A percentile compares a stretch with the other conserved stretches of the same genome.
Conservation (phyloP, 2,113 vertebrate species). For the Chaenogobius annularis region DNA sequence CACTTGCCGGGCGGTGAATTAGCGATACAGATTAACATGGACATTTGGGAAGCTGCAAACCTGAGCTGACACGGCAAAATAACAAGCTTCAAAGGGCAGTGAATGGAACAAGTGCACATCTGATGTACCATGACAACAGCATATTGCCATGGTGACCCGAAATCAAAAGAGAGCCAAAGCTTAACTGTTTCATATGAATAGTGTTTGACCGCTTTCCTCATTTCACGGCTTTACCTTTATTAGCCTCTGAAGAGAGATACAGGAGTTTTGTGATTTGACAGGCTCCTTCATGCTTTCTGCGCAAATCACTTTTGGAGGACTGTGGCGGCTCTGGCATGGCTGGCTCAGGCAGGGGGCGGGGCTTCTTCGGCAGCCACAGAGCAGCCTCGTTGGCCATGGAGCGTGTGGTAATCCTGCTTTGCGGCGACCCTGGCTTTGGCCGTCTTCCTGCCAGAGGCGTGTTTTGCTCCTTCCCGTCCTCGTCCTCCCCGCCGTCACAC, state of each 20-base stretch:
- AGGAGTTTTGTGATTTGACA: constrained; percentile 63
- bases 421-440: constrained; percentile 96
- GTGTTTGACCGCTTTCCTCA: neutral
- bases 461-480: constrained; percentile 92
- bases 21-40: constrained; percentile 34
- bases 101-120: constrained; percentile 19
- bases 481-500: constrained; percentile 89
- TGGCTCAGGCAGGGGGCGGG: constrained; percentile 83
- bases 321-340: constrained; percentile 69
- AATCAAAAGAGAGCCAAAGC: neutral
- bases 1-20: constrained; percentile 34
- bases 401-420: constrained; percentile 95
- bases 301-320: constrained; percentile 68
- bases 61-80: constrained; percentile 16
- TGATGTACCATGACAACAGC: constrained; percentile 58
- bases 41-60: constrained; percentile 30
- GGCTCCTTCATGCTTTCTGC: constrained; percentile 74
- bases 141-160: constrained; percentile 49
- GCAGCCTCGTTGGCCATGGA: constrained; percentile 98
- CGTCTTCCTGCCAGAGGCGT: constrained; percentile 91
- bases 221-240: constrained; percentile 66
- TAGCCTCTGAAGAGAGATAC: constrained; percentile 64
- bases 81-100: constrained; percentile 23
- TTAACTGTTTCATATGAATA: neutral
- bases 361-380: constrained; percentile 86